Conservation (phyloP, 1,140 invertebrate species). For the Triops cancriformis region DNA sequence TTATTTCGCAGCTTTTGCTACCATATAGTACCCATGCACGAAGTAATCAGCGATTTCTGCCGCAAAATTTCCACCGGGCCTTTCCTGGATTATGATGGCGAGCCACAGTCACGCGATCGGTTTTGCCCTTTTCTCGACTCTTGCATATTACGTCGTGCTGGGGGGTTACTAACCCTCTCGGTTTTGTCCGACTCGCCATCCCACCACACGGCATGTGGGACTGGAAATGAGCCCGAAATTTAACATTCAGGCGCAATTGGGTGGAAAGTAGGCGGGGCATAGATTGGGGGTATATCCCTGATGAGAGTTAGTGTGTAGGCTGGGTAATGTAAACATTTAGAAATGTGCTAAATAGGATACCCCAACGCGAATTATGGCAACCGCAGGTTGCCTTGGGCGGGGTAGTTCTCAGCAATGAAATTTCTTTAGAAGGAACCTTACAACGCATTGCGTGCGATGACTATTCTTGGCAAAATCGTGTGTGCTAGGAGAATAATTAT, state of each 20-base stretch:
- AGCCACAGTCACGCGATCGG: not conserved
- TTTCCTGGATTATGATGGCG: not conserved
- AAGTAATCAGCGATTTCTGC: slow-evolving; percentile 1
- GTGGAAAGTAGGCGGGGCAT: too few relatives aligned
- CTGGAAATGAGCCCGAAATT: too few relatives aligned
- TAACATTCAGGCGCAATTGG: too few relatives aligned
- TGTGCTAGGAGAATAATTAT: not conserved
- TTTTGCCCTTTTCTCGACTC: not conserved
- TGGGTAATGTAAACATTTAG: not conserved
- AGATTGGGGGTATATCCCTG: not conserved
- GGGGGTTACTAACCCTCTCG: not conserved
- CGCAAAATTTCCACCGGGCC: slow-evolving; percentile 1
- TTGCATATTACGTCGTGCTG: not conserved
- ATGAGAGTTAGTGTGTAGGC: not conserved
- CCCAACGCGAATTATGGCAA: not conserved
- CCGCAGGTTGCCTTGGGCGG: not conserved
- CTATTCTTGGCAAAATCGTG: not conserved
- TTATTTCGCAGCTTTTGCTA: not conserved
- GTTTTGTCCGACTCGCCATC: not conserved
- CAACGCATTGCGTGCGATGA: not conserved
- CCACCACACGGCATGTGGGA: not conserved
- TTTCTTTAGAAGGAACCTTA: not conserved
- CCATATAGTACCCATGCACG: not conserved
- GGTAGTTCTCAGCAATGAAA: slow-evolving; percentile 10
- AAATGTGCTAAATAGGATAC: not conserved